phyloP scores from a whole-genome alignment of 2,113 vertebrate species.

The Camelus bactrianus region DNA sequence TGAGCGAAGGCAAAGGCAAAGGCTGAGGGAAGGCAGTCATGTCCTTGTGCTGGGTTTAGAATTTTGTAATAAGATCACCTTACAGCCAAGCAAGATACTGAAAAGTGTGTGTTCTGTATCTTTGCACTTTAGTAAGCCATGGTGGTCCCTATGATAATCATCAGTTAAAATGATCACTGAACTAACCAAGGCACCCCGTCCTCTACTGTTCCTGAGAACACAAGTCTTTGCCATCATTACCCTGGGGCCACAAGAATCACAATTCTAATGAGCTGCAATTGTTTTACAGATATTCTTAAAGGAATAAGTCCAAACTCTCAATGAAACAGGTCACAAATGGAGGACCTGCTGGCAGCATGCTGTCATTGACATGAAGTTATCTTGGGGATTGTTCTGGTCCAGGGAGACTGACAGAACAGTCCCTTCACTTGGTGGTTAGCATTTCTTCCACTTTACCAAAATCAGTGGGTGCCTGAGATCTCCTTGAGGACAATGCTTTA shows the following conservation, averaged over 20 bases:
- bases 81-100: not conserved
- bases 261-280: not conserved
- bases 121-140: not conserved
- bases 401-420: not conserved
- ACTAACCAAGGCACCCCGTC: not conserved
- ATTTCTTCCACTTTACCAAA: not conserved
- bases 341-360: not conserved
- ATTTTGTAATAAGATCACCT: not conserved
- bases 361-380: not conserved
- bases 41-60: not conserved
- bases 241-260: not conserved
- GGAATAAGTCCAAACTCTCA: constrained; percentile 17
- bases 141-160: not conserved
- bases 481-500: not conserved
- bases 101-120: not conserved
- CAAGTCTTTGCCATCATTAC: not conserved
- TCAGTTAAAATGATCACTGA: not conserved
- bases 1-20: not conserved
- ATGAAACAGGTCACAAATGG: not conserved
- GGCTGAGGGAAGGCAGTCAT: not conserved
- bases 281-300: not conserved
- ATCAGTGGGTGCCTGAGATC: not conserved
- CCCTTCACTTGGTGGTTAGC: not conserved
- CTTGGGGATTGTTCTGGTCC: not conserved
- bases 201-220: not conserved